Conservation (phyloP, 2,113 vertebrate species). For the Oreochromis tanganicae region DNA sequence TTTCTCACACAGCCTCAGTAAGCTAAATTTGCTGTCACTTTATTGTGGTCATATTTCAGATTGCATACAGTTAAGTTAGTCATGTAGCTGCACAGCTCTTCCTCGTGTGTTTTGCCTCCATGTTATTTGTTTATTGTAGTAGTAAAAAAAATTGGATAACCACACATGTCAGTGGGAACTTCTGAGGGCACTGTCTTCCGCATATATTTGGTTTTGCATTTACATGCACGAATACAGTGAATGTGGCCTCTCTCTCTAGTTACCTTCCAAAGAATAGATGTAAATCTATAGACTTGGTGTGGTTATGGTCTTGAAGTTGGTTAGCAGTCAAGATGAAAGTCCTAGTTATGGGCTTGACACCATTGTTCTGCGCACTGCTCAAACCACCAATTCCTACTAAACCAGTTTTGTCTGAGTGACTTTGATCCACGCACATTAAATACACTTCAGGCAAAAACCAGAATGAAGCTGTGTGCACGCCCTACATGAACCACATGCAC, state of each 20-base stretch:
- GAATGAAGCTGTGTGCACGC: not conserved
- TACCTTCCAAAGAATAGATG: not conserved
- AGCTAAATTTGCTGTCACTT: not conserved
- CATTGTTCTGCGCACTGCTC: not conserved
- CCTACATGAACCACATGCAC: not conserved
- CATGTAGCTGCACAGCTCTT: conserved; percentile 5
- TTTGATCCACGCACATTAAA: not conserved
- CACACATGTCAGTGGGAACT: not conserved
- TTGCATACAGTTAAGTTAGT: conserved; percentile 14
- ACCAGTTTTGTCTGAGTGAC: not conserved
- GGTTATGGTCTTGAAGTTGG: not conserved
- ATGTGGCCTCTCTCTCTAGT: not conserved
- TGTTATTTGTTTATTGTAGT: not conserved
- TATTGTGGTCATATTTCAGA: not conserved
- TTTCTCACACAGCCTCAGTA: not conserved
- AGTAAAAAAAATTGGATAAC: not conserved
- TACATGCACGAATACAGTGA: not conserved
- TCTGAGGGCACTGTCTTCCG: not conserved
- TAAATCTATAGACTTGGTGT: not conserved
- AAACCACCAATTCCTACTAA: not conserved
- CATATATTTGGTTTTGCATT: not conserved
- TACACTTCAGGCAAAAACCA: not conserved
- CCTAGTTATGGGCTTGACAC: not conserved
- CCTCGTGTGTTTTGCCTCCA: not conserved
- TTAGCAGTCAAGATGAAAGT: not conserved